Percentiles rank a stretch among this genome's conserved stretches.
Conservation (phyloP, 2,113 vertebrate species). For the Neogale vison region DNA sequence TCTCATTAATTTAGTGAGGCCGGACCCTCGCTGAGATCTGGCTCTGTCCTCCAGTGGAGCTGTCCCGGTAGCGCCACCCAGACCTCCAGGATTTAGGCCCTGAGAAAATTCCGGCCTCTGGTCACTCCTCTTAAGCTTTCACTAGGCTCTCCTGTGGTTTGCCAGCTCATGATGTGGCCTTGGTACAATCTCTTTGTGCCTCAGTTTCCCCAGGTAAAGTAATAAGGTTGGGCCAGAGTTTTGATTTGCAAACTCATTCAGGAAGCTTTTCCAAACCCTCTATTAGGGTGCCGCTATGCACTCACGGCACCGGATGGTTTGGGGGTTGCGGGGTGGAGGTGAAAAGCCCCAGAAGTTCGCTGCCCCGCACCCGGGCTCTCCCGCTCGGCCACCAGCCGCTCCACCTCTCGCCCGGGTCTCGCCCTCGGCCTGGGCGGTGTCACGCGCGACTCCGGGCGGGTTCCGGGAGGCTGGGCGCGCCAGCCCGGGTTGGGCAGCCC, state of each 20-base stretch:
- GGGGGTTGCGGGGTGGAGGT: accelerated
- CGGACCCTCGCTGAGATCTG: neutral
- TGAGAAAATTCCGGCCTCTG: neutral
- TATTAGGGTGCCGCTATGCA: neutral
- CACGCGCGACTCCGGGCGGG: neutral
- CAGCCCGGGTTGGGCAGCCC: neutral
- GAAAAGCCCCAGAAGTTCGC: neutral
- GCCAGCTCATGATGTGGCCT: neutral
- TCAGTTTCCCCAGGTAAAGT: conserved; percentile 15
- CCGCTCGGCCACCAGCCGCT: accelerated
- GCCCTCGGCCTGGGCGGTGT: conserved; percentile 29
- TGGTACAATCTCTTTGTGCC: neutral
- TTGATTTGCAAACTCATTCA: neutral
- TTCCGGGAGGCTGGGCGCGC: conserved; percentile 37
- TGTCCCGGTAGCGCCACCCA: neutral
- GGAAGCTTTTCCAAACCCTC: neutral
- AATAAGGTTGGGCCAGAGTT: neutral
- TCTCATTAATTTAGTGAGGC: neutral
- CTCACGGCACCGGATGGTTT: accelerated
- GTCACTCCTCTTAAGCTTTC: neutral
- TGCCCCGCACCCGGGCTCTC: accelerated
- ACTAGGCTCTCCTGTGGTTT: neutral
- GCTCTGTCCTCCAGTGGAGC: neutral
- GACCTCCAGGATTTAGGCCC: neutral
- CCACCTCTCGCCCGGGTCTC: neutral